Evolutionary conservation across 2,888 invertebrate genomes (phyloP).

Genomic region (Clunio marinus): DNA sequence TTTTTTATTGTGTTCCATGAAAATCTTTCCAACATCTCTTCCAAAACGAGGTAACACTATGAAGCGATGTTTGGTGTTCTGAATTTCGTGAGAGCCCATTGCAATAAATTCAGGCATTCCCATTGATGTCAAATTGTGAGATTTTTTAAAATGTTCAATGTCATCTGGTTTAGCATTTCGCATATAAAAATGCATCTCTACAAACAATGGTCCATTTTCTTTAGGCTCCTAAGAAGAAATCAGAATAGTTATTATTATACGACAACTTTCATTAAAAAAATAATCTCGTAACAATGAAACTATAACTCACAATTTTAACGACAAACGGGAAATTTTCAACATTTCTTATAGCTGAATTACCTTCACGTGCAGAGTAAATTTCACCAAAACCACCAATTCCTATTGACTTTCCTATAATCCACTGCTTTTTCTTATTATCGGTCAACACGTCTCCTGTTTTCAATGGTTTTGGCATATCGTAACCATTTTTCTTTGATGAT

Average conservation of each 20-base stretch:
- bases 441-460: conserved; percentile 66
- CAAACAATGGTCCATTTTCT: conserved; percentile 89
- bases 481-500: conserved; percentile 33
- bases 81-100: conserved; percentile 73
- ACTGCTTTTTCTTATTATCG: conserved; percentile 72
- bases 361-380: conserved; percentile 77
- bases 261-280: no score
- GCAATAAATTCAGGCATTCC: conserved; percentile 84
- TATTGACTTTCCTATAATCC: conserved; percentile 82
- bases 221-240: conserved; percentile 70
- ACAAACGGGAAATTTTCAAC: conserved; percentile 62
- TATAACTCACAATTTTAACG: conserved; percentile 69
- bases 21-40: conserved; percentile 75
- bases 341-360: conserved; percentile 54
- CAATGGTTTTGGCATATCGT: conserved; percentile 53
- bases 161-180: conserved; percentile 67
- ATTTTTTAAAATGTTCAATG: conserved; percentile 65
- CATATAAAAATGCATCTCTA: conserved; percentile 88
- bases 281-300: conserved; percentile 24
- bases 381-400: conserved; percentile 93
- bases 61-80: conserved; percentile 78
- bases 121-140: conserved; percentile 63
- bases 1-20: conserved; percentile 60
- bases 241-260: neutral
- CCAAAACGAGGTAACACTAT: conserved; percentile 86